phyloP scores from a whole-genome alignment of 2,888 invertebrate genomes.

The Apodemia mormo region DNA sequence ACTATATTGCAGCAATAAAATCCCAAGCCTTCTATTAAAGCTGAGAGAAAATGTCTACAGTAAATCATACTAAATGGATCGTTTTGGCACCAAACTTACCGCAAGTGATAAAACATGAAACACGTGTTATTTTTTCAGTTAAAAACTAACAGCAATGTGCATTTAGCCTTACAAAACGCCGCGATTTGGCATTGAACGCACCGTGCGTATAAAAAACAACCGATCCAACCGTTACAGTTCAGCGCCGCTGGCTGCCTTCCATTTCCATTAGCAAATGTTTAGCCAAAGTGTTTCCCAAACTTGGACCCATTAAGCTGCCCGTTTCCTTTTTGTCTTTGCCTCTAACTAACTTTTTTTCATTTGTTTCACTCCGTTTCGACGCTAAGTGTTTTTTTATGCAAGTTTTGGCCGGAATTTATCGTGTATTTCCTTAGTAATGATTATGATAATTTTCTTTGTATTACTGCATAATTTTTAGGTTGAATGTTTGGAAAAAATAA shows the following conservation, averaged over 20 bases:
- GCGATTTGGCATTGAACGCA: constrained; percentile 64
- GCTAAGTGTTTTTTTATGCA: constrained; percentile 62
- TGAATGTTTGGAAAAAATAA: not conserved
- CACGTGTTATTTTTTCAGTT: constrained; percentile 20
- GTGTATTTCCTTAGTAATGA: constrained; percentile 28
- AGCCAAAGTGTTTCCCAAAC: constrained; percentile 79
- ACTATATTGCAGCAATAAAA: not conserved
- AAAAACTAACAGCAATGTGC: not conserved
- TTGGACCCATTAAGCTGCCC: constrained; percentile 68
- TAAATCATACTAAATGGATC: not conserved
- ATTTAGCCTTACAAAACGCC: constrained; percentile 29
- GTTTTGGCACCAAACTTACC: constrained; percentile 4
- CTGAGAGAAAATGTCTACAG: not conserved
- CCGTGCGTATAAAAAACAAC: constrained; percentile 65
- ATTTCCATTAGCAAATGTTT: constrained; percentile 80
- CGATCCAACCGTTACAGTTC: constrained; percentile 49
- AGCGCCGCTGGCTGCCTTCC: constrained; percentile 68
- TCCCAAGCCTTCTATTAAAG: not conserved
- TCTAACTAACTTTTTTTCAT: constrained; percentile 64
- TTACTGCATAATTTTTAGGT: not conserved
- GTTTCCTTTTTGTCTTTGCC: constrained; percentile 72
- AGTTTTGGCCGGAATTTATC: constrained; percentile 33
- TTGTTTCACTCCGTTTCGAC: constrained; percentile 49
- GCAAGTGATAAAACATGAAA: not conserved
- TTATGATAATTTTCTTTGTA: constrained; percentile 21